Base-by-base conservation (phyloP, 2,888 invertebrate genomes). In the Allacma fusca region DNA sequence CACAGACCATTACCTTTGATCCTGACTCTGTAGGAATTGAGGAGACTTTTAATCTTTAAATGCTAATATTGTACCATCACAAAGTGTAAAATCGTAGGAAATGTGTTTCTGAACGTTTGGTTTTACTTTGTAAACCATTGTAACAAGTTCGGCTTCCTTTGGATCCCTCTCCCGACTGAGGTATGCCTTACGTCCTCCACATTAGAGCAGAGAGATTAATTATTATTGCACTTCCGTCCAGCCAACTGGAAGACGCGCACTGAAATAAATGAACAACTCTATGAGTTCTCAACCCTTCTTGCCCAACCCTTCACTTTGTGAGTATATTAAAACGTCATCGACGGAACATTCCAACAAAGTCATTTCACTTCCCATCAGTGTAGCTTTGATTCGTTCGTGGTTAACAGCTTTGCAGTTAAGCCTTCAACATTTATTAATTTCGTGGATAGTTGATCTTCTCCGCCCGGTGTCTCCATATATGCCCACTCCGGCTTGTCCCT, bases 141-240 rank as follows among this genome's bases (percentile, higher is more conserved):
- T 40, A 5, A 9, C 13, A 40, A 50, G 9, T 50, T 50, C 50
- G 50, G 50, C 50, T 50, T 50, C 50, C 50, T 50, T 50, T 50
- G 1, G 9, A 50, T 50, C 19, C 50, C 50, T 16, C 16, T 50
- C 50, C 50, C 50, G 1, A 50, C 50, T 50, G 50, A 50, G 50
- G 19, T 5, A 50, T 50, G 5, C 50, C 2, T 50, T 50, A 50
- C 19, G 50, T 50, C 16, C n/a, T n/a, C 5, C 50, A 50, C 50
- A 50, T 50, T 12, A 16, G n/a, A 26, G 28, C 28, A 65, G 65
- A n/a, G 65, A 65, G 65, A 65, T 65, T 65, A 65, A 65, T 65
- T 65, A 65, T 65, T 65, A 65, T 65, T 65, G 65, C 65, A 65
- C 28, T 65, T 65, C 29, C 65, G 65, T 65, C 28, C 65, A 65